Evolutionary conservation across 2,797 vertebrate species (phyloP), one percentile per base, ranked within the genome.

Genomic region (Mormyrus proboscirostris): DNA sequence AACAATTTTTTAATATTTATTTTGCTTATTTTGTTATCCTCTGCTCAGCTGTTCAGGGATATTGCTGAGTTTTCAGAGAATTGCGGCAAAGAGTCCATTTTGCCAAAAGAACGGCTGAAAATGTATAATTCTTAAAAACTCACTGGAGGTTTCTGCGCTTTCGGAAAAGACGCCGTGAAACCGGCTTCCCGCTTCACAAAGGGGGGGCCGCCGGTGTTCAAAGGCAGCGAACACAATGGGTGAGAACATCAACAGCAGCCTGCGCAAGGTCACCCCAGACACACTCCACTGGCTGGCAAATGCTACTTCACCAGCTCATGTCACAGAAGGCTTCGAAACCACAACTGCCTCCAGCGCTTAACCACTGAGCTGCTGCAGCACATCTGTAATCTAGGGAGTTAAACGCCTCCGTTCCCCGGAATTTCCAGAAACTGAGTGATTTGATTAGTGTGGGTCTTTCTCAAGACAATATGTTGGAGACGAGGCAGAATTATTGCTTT

Each of bases 111-210:
- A 51, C 9, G 22, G 49, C 49, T 86, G 4, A 10, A 7, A 79
- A 79, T n/a, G 73, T 79, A 44, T n/a, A 44, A 41, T 79, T 19
- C 73, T 79, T 79, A n/a, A 79, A 55, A 86, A 19, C 22, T 86
- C 22, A 19, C 89, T 62, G 14, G 16, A 92, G 91, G 85, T 91
- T 86, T 25, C 82, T 89, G 8, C 29, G 12, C 62, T 73, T 51
- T 12, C 86, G 89, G 55, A 90, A 86, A 82, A 88, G 91, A 91
- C 90, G 87, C 90, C 91, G 91, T 65, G 90, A 73, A 29, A 14
- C 65, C 12, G 14, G 65, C 84, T 76, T 87, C 88, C 55, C 86
- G 53, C 44, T 44, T 49, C 25, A 33, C 33, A 85, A 90, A 88
- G 51, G 88, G 59, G 38, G 50, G 79, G 84, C 49, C n/a, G 65